A percentile compares a stretch with the other conserved stretches of the same genome.
Evolutionary conservation across 2,113 vertebrate species (phyloP).

Genomic region (Sitta europaea): DNA sequence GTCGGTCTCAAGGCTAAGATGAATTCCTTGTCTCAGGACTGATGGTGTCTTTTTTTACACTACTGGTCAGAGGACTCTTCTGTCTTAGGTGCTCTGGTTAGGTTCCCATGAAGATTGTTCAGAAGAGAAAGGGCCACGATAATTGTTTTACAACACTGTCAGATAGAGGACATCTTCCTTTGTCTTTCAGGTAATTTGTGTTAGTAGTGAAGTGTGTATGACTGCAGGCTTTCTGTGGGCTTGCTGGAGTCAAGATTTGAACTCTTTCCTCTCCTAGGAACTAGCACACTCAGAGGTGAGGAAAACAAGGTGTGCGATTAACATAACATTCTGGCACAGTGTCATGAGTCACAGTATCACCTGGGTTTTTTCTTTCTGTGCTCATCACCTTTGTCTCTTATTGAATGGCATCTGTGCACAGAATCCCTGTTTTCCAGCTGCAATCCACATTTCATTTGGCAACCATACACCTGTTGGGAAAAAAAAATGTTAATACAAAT

Average conservation of each 20-base stretch:
- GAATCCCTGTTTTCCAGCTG: not conserved
- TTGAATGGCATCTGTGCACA: not conserved
- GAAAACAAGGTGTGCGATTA: conserved; percentile 17
- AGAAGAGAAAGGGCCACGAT: not conserved
- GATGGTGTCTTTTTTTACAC: not conserved
- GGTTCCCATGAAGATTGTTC: not conserved
- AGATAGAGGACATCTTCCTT: not conserved
- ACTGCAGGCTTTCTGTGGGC: not conserved
- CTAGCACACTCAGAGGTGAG: not conserved
- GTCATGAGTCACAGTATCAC: not conserved
- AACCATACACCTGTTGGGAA: not conserved
- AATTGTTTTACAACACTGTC: not conserved
- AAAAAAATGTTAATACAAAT: not conserved
- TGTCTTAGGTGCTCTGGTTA: not conserved
- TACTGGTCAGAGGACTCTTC: not conserved
- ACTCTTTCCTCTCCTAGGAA: not conserved
- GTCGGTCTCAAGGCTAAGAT: not conserved
- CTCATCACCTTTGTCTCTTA: not conserved
- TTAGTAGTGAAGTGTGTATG: not conserved
- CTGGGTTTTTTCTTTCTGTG: not conserved
- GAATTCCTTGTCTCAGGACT: not conserved
- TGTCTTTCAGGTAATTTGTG: not conserved
- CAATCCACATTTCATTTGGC: not conserved
- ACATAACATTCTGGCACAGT: conserved; percentile 16
- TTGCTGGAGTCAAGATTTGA: conserved; percentile 15